Evolutionary conservation across 2,888 invertebrate species (phyloP).

Genomic region (Drosophila nr. medialis): DNA sequence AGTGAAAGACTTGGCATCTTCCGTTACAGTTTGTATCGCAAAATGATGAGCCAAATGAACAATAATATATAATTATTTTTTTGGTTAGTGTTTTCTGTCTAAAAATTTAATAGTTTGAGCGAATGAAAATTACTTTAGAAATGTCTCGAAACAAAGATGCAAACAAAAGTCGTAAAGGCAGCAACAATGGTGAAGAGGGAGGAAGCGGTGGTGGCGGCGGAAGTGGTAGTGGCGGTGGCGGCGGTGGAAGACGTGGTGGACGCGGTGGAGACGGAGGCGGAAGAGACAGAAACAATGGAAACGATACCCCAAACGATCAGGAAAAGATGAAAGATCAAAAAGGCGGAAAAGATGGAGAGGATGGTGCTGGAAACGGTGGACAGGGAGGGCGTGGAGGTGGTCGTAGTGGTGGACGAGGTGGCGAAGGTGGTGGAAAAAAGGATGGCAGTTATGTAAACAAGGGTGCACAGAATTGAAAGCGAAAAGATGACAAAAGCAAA

Average conservation of each 20-base stretch:
- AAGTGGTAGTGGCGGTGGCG: not conserved
- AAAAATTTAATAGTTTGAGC: not conserved
- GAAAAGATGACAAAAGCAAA: not conserved
- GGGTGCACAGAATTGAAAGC: not conserved
- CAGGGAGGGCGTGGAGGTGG: slow-evolving; percentile 9
- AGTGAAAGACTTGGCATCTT: not conserved
- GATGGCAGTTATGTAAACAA: not conserved
- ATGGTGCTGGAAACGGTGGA: not conserved
- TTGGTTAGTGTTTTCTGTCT: slow-evolving; percentile 30
- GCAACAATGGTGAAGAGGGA: not conserved
- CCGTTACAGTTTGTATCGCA: not conserved
- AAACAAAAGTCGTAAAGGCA: not conserved
- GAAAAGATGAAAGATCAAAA: not conserved
- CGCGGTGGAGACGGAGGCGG: slow-evolving; percentile 6
- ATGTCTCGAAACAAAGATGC: slow-evolving; percentile 5
- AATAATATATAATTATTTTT: not conserved
- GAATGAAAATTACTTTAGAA: not conserved
- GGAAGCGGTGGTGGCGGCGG: not conserved
- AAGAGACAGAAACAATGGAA: not conserved
- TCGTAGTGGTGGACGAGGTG: slow-evolving; percentile 2
- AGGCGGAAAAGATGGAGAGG: slow-evolving; percentile 10
- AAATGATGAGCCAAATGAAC: not conserved
- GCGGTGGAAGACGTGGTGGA: slow-evolving; percentile 9
- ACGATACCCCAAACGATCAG: slow-evolving; percentile 1
- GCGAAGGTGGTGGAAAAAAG: slow-evolving; percentile 8